Conservation (phyloP, 2,113 vertebrate genomes). For the Tetraodon nigroviridis region DNA sequence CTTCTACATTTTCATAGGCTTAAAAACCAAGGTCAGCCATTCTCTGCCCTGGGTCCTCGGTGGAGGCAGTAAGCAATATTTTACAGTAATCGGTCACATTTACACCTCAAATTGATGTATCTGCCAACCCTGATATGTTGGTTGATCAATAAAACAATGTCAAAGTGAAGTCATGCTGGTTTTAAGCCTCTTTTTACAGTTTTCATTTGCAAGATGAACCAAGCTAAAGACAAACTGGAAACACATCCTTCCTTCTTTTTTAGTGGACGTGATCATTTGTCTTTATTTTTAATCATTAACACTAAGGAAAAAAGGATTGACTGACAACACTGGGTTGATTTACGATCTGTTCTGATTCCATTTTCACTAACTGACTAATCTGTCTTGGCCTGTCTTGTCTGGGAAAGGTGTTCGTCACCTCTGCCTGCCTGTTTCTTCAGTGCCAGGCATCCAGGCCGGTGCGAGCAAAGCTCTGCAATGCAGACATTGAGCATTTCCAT, state of each 20-base stretch:
- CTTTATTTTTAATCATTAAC: background rate
- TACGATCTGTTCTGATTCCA: slow-evolving; percentile 1
- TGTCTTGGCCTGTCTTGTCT: slow-evolving; percentile 3
- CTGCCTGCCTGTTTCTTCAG: too few relatives aligned
- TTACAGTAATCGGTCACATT: too few relatives aligned
- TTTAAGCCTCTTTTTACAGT: background rate
- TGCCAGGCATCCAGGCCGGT: slow-evolving; percentile 11
- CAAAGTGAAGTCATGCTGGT: background rate
- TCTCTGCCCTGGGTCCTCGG: too few relatives aligned
- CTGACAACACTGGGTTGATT: slow-evolving; percentile 4
- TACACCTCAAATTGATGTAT: background rate
- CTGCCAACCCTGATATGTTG: background rate
- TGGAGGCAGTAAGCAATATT: too few relatives aligned
- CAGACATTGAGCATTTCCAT: slow-evolving; percentile 58
- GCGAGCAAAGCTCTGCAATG: slow-evolving; percentile 22
- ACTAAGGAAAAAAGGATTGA: slow-evolving; percentile 16
- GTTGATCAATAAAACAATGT: slow-evolving; percentile 7
- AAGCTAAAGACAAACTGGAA: background rate
- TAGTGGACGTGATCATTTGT: background rate
- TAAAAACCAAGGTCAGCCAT: too few relatives aligned
- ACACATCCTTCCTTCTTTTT: background rate
- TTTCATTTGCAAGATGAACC: background rate
- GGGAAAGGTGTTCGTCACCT: slow-evolving; percentile 18
- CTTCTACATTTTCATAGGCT: too few relatives aligned
- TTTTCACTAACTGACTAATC: slow-evolving; percentile 5